Evolutionary conservation across 2,888 invertebrate genomes (phyloP).

Genomic region (Phaedon cochleariae): DNA sequence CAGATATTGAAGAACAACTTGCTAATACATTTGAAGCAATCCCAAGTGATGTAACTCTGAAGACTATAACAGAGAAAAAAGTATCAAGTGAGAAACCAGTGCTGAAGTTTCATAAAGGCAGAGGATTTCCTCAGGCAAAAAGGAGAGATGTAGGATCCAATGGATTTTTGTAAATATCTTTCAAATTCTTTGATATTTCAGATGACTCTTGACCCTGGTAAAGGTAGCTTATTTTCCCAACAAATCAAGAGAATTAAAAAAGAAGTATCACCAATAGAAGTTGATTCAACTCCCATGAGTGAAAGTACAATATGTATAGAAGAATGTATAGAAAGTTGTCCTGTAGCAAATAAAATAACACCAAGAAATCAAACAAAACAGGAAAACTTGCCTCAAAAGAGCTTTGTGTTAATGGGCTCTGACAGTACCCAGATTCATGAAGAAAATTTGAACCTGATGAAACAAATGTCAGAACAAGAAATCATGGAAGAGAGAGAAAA

Average conservation of each 20-base stretch:
- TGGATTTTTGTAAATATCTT: background rate
- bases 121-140: conserved; percentile 66
- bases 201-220: conserved; percentile 52
- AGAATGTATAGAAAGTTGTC: conserved; percentile 27
- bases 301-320: conserved; percentile 26
- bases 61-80: conserved; percentile 68
- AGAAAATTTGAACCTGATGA: conserved; percentile 75
- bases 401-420: conserved; percentile 62
- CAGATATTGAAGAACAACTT: conserved; percentile 51
- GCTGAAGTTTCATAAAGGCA: conserved; percentile 45
- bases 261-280: conserved; percentile 42
- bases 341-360: conserved; percentile 7
- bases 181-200: conserved; percentile 28
- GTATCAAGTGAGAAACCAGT: conserved; percentile 31
- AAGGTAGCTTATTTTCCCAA: conserved; percentile 65
- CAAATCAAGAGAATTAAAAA: conserved; percentile 60
- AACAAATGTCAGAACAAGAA: conserved; percentile 75
- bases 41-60: conserved; percentile 61
- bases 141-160: conserved; percentile 58
- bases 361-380: conserved; percentile 38
- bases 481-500: conserved; percentile 78
- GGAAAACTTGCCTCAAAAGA: conserved; percentile 54
- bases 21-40: conserved; percentile 62
- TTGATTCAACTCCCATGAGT: conserved; percentile 51
- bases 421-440: conserved; percentile 72